Percentiles rank a stretch among this genome's conserved stretches.
Evolutionary conservation across 2,113 vertebrate genomes (phyloP).

Genomic region (Glaucidium brasilianum): DNA sequence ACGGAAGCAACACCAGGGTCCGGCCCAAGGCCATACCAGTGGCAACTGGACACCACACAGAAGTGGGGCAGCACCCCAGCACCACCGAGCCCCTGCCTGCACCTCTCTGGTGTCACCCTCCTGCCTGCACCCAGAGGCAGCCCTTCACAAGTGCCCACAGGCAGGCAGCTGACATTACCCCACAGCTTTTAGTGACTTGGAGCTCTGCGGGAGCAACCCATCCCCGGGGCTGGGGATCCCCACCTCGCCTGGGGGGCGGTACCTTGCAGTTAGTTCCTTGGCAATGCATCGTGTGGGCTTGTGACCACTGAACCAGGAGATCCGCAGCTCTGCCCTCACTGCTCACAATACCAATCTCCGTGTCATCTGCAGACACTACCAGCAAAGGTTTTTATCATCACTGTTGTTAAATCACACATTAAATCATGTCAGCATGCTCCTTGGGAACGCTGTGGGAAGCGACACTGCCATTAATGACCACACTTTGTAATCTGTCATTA

Average conservation of each 20-base stretch:
- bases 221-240: not conserved
- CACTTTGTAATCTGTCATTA: conserved; percentile 29
- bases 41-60: not conserved
- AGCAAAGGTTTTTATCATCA: not conserved
- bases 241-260: rapidly evolving
- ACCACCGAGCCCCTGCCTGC: rapidly evolving
- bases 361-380: not conserved
- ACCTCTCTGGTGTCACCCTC: not conserved
- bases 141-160: not conserved
- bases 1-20: not conserved
- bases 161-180: not conserved
- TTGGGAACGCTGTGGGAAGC: not conserved
- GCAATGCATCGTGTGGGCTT: rapidly evolving
- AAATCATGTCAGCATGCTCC: not conserved
- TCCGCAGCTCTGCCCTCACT: not conserved
- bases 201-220: rapidly evolving
- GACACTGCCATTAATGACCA: not conserved
- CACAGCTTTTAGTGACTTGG: not conserved
- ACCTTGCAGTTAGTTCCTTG: not conserved
- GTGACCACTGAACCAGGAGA: not conserved
- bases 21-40: not conserved
- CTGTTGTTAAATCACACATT: not conserved
- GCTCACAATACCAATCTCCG: not conserved
- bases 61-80: not conserved
- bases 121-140: not conserved